phyloP scores from a whole-genome alignment of 2,888 invertebrate genomes.

The Athetis lepigone region DNA sequence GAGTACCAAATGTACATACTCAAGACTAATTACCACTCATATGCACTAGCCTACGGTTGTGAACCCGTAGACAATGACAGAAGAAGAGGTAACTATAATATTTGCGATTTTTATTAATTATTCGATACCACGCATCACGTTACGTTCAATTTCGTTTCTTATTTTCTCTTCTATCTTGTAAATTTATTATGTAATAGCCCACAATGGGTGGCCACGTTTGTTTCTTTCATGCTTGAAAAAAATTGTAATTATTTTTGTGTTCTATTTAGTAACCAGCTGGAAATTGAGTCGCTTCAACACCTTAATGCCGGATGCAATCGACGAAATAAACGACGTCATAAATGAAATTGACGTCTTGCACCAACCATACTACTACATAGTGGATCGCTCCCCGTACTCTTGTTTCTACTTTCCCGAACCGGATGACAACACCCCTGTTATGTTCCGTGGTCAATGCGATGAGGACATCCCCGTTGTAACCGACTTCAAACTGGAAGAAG shows the following conservation, averaged over 20 bases:
- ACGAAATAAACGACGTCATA: constrained; percentile 66
- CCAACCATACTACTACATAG: constrained; percentile 67
- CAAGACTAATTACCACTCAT: constrained; percentile 91
- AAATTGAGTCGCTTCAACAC: constrained; percentile 72
- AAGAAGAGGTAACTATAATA: constrained; percentile 76
- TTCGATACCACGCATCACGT: no score
- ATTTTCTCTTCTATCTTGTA: no score
- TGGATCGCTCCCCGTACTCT: constrained; percentile 64
- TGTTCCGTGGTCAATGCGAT: constrained; percentile 58
- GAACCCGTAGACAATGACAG: constrained; percentile 78
- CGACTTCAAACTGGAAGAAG: constrained; percentile 51
- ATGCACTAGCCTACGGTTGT: constrained; percentile 92
- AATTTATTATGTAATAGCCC: no score
- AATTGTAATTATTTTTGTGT: not conserved
- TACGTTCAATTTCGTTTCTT: no score
- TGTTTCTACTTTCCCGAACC: constrained; percentile 63
- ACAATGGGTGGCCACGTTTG: no score
- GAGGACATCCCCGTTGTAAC: constrained; percentile 45
- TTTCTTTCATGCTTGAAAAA: no score
- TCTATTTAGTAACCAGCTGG: constrained; percentile 76
- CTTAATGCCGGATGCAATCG: constrained; percentile 58
- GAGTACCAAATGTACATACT: constrained; percentile 15
- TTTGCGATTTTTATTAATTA: not conserved
- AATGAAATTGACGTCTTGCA: constrained; percentile 66
- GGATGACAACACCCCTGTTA: constrained; percentile 34